Evolutionary conservation across 1,140 invertebrate genomes (phyloP).

Genomic region (Meloidogyne chitwoodi): DNA sequence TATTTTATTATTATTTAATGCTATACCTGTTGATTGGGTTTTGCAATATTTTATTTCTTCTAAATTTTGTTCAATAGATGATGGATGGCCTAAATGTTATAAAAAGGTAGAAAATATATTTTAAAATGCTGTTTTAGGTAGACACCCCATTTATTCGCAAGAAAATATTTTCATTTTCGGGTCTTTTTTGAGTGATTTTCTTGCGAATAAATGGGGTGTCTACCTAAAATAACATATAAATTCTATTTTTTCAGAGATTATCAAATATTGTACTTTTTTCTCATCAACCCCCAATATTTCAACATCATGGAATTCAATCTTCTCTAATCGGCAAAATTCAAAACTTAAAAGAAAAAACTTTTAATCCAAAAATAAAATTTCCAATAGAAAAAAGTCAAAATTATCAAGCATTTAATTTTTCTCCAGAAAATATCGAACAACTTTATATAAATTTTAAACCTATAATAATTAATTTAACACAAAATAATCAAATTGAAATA

Average conservation of each 20-base stretch:
- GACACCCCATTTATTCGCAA: no score
- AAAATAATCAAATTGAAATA: neutral
- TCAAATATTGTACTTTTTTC: neutral
- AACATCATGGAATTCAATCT: constrained; percentile 21
- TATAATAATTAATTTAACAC: neutral
- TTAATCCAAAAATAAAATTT: constrained; percentile 3
- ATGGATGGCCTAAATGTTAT: neutral
- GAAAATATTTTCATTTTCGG: no score
- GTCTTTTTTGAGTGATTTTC: no score
- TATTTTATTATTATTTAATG: constrained; percentile 14
- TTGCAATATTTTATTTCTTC: neutral
- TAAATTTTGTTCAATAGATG: constrained; percentile 15
- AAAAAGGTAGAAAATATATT: constrained; percentile 9
- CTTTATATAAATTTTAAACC: constrained; percentile 14
- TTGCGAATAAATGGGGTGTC: no score
- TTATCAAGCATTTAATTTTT: neutral
- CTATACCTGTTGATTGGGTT: constrained; percentile 28
- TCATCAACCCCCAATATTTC: constrained; percentile 16
- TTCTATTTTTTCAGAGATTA: neutral
- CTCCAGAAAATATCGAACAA: neutral
- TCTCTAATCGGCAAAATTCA: constrained; percentile 21
- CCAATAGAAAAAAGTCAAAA: constrained; percentile 4
- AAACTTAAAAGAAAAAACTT: constrained; percentile 15
- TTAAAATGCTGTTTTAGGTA: no score
- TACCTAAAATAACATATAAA: no score